These are phyloP conservation scores for Campoplex nolae DNA, from an alignment of 2,888 invertebrate species.

Conservation along the genomic window DNA sequence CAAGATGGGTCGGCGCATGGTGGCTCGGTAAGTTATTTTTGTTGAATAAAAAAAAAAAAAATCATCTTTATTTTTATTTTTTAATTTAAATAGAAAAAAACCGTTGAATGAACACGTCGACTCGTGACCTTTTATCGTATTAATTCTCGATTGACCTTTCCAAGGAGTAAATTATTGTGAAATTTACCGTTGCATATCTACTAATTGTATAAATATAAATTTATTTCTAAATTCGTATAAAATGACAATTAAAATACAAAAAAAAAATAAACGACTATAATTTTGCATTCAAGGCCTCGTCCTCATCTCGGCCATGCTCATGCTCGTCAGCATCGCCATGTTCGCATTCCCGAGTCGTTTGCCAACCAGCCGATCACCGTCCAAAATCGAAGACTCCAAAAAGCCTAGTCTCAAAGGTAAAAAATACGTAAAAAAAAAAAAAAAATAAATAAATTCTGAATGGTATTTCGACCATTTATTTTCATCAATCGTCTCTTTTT, in stretches of 20 bases:
- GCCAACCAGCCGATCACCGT: slow-evolving; percentile 85
- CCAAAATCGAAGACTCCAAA: slow-evolving; percentile 83
- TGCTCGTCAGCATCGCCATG: slow-evolving; percentile 94
- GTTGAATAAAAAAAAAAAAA: neutral
- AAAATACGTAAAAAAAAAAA: slow-evolving; percentile 21
- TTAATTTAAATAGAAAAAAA: slow-evolving; percentile 4
- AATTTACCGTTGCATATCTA: neutral
- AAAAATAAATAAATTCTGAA: neutral
- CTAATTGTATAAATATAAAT: neutral
- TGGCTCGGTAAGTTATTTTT: slow-evolving; percentile 92
- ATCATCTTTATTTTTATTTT: neutral
- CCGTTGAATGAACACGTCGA: neutral
- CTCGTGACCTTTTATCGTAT: slow-evolving; percentile 5
- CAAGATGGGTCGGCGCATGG: slow-evolving; percentile 98
- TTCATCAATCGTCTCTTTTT: neutral
- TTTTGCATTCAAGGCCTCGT: slow-evolving; percentile 88
- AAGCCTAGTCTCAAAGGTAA: slow-evolving; percentile 89
- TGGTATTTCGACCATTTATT: neutral
- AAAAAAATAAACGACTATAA: neutral
- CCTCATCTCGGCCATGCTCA: slow-evolving; percentile 93
- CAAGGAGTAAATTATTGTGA: neutral
- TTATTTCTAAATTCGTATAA: neutral
- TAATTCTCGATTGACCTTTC: neutral
- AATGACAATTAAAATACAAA: neutral
- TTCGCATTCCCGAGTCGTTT: slow-evolving; percentile 95